Conservation (phyloP, 2,888 invertebrate genomes). For the Hyles lineata region DNA sequence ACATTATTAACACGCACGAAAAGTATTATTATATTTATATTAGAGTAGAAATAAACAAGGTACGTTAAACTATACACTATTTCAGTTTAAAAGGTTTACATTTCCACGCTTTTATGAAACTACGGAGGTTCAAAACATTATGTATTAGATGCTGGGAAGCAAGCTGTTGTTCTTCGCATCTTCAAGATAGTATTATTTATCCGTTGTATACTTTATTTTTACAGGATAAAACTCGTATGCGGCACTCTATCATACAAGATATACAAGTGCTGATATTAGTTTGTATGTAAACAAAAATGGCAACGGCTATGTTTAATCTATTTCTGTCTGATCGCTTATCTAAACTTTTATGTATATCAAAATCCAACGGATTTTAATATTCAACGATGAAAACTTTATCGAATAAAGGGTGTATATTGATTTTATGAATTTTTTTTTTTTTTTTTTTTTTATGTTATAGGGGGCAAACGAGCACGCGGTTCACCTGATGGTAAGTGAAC, state of each 20-base stretch:
- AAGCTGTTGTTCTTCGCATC: background rate
- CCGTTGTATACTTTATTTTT: background rate
- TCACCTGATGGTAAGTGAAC: no score
- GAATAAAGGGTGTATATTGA: no score
- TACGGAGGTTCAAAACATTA: background rate
- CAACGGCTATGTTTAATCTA: background rate
- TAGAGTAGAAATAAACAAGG: no score
- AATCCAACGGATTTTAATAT: no score
- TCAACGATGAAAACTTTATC: no score
- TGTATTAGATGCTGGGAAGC: background rate
- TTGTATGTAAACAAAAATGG: background rate
- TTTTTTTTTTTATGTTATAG: no score
- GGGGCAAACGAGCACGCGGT: no score
- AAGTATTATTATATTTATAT: no score
- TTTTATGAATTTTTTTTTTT: no score
- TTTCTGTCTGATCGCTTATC: no score
- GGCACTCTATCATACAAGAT: background rate
- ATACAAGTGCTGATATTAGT: background rate
- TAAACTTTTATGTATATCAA: no score
- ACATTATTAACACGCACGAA: no score
- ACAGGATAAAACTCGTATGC: background rate
- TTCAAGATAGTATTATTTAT: background rate
- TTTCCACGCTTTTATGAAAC: background rate
- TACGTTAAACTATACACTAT: background rate
- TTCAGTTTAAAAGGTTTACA: background rate